A percentile compares a stretch with the other conserved stretches of the same genome.
Conservation (phyloP, 2,113 vertebrate species). For the Acanthisitta chloris region DNA sequence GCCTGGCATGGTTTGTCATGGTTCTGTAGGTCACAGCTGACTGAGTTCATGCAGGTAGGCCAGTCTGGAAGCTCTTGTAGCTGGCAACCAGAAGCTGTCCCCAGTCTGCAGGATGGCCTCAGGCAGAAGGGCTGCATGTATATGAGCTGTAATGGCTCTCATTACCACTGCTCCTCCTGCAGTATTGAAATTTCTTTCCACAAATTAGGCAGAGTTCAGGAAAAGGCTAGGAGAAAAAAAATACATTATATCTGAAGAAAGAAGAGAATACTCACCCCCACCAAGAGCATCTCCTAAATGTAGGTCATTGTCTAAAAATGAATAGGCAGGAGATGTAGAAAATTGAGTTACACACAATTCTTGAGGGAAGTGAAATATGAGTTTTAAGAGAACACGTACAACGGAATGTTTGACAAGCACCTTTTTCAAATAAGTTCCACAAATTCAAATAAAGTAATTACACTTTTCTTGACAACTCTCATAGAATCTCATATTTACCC, state of each 20-base stretch:
- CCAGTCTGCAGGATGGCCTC: rapidly evolving
- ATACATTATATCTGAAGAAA: not conserved
- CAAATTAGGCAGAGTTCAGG: not conserved
- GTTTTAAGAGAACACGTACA: not conserved
- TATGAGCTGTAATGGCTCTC: not conserved
- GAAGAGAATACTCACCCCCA: constrained; percentile 29
- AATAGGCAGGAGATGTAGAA: not conserved
- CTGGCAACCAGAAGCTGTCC: not conserved
- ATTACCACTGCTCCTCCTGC: not conserved
- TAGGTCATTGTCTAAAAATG: constrained; percentile 41
- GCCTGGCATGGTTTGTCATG: not conserved
- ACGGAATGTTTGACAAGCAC: not conserved
- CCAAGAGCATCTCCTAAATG: constrained; percentile 51
- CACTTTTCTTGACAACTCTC: not conserved
- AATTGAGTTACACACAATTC: not conserved
- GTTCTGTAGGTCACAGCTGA: rapidly evolving
- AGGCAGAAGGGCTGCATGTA: not conserved
- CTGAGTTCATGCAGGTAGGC: rapidly evolving
- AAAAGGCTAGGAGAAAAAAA: not conserved
- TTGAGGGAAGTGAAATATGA: not conserved
- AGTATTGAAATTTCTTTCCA: not conserved
- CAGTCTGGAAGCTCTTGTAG: not conserved
- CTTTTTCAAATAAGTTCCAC: not conserved
- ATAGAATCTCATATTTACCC: not conserved
- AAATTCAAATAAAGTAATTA: not conserved